Evolutionary conservation across 2,113 vertebrate species (phyloP).

Genomic region (Lamprotornis superbus): DNA sequence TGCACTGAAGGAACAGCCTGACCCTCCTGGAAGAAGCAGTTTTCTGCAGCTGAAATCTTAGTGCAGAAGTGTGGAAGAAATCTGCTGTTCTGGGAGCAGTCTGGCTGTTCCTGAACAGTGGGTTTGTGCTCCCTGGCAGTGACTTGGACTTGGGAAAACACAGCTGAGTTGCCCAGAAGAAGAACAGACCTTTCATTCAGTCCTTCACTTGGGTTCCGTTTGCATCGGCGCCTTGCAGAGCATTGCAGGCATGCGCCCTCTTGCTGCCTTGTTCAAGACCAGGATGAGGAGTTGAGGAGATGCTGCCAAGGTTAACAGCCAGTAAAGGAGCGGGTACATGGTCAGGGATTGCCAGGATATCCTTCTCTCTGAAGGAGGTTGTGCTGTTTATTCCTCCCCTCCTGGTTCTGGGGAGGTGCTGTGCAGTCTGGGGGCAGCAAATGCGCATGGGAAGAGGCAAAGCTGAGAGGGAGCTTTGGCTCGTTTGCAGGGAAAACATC

Average conservation of each 20-base stretch:
- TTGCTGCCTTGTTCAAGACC: neutral
- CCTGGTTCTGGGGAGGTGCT: neutral
- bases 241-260: neutral
- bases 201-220: neutral
- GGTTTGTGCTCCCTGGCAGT: neutral
- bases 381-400: neutral
- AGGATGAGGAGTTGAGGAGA: neutral
- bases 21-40: neutral
- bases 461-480: slow-evolving; percentile 9
- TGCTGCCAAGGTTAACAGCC: neutral
- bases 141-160: neutral
- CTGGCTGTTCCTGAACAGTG: neutral
- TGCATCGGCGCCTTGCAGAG: neutral
- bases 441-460: neutral
- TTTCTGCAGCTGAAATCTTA: neutral
- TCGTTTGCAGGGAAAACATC: neutral
- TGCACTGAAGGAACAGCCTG: neutral
- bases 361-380: neutral
- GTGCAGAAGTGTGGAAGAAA: neutral
- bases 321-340: neutral
- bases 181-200: neutral
- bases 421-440: neutral
- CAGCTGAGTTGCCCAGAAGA: neutral
- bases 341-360: neutral
- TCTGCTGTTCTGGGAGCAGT: neutral